phyloP scores from a whole-genome alignment of 2,797 vertebrate species.

The Danio kyathit region DNA sequence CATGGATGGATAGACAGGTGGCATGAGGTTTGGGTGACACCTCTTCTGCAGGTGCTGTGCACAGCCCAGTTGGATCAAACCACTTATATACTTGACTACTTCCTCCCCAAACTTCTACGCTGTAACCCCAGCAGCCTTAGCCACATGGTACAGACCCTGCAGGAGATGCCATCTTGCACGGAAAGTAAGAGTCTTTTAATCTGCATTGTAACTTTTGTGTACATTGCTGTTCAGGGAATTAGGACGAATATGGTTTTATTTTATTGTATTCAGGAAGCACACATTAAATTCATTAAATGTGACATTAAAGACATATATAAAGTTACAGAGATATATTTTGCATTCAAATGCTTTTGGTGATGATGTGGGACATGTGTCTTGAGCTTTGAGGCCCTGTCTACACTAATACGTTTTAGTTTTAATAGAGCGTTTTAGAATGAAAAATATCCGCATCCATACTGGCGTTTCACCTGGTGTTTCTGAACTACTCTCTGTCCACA shows the following conservation, averaged over 20 bases:
- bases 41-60: slow-evolving; percentile 89
- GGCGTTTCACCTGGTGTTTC: too few species aligned
- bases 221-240: too few species aligned
- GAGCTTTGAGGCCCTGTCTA: too few species aligned
- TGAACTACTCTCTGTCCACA: too few species aligned
- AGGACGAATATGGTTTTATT: too few species aligned
- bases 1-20: slow-evolving; percentile 81
- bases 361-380: too few species aligned
- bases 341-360: neutral
- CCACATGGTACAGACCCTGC: slow-evolving; percentile 91
- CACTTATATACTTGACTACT: slow-evolving; percentile 93
- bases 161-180: slow-evolving; percentile 66
- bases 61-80: slow-evolving; percentile 86
- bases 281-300: neutral
- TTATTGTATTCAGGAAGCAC: neutral
- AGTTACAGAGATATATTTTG: neutral
- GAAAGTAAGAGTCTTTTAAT: slow-evolving; percentile 63
- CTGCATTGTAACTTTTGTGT: neutral
- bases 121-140: slow-evolving; percentile 89
- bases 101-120: slow-evolving; percentile 90
- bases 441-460: too few species aligned
- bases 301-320: neutral
- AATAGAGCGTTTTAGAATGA: too few species aligned
- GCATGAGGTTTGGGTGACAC: slow-evolving; percentile 92
- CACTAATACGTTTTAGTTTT: too few species aligned